Percentiles rank a stretch among this genome's conserved stretches.
Evolutionary conservation across 2,797 vertebrate species (phyloP).

Genomic region (Neosilurus hyrtlii): DNA sequence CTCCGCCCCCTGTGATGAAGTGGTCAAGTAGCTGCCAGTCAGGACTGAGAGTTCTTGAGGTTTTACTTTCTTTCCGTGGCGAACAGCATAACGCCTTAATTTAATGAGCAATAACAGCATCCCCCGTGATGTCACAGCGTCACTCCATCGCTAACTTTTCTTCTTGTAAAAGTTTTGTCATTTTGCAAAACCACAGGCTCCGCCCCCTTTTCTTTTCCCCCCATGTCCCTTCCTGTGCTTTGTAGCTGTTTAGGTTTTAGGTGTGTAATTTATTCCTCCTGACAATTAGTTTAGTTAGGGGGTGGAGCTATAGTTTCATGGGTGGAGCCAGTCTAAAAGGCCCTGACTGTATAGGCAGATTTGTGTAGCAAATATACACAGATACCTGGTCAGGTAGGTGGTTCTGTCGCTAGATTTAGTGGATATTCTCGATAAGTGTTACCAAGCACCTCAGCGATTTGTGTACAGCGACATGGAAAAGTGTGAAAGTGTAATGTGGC

Average conservation of each 20-base stretch:
- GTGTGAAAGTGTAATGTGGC: background rate
- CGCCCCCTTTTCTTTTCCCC: no score
- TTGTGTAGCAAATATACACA: background rate
- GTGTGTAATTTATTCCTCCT: background rate
- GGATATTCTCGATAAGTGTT: no score
- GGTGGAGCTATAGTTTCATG: background rate
- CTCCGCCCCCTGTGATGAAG: background rate
- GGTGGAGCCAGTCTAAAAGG: background rate
- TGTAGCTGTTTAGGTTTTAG: background rate
- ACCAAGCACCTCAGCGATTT: background rate
- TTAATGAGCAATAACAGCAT: background rate
- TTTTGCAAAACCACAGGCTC: no score
- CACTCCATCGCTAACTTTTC: background rate
- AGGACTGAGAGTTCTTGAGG: background rate
- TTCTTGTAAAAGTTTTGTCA: no score
- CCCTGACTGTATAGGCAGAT: background rate
- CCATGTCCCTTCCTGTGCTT: no score
- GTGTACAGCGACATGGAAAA: background rate
- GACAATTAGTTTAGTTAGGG: background rate
- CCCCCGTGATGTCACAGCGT: background rate
- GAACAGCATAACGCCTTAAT: background rate
- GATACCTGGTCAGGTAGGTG: background rate
- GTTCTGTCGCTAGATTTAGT: background rate
- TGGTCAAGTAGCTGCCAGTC: background rate
- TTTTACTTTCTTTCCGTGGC: background rate